Percentiles rank a stretch among this genome's conserved stretches.
phyloP scores from a whole-genome alignment of 2,113 vertebrate species.

The rabbit (Oryctolagus cuniculus) region DNA sequence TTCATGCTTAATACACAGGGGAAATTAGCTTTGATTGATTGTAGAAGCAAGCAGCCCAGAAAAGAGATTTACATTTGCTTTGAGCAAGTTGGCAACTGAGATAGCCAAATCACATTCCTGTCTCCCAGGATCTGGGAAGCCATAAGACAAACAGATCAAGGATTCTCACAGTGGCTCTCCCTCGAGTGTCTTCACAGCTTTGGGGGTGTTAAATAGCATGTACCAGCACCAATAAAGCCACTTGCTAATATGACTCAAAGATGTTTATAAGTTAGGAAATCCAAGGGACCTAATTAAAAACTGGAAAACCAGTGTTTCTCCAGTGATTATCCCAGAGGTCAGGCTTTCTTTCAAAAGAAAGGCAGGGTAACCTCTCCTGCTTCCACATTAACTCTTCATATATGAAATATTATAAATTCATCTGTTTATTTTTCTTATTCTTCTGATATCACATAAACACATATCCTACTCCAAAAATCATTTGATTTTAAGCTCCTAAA shows the following conservation, averaged over 20 bases:
- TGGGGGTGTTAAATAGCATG: background rate
- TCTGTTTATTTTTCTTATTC: background rate
- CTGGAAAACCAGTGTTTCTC: background rate
- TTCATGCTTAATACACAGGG: background rate
- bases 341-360: background rate
- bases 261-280: background rate
- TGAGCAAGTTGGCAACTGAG: background rate
- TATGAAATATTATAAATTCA: background rate
- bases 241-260: background rate
- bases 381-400: background rate
- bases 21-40: background rate
- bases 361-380: background rate
- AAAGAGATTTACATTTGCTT: background rate
- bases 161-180: background rate
- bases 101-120: background rate
- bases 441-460: background rate
- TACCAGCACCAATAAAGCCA: background rate
- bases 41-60: background rate
- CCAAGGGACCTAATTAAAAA: conserved; percentile 50
- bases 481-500: background rate
- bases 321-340: background rate
- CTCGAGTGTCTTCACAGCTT: background rate
- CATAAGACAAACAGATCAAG: background rate
- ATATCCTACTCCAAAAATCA: background rate
- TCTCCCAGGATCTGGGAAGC: no score